Evolutionary conservation across 2,113 vertebrate genomes (phyloP).

Genomic region (Heteronetta atricapilla): DNA sequence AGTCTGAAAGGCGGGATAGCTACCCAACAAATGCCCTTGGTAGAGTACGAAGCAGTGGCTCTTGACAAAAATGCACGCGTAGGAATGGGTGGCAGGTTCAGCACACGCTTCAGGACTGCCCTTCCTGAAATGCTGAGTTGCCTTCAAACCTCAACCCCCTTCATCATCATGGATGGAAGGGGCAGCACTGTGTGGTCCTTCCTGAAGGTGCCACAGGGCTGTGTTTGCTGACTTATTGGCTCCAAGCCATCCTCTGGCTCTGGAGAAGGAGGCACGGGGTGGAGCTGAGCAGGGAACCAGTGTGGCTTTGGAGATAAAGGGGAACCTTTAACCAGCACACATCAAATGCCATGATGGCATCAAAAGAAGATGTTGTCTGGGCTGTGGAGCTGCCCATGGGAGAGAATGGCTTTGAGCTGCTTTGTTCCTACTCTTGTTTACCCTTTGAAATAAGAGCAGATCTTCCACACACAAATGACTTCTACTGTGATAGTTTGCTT

Average conservation of each 20-base stretch:
- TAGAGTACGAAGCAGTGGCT: neutral
- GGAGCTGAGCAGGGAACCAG: neutral
- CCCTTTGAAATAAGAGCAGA: conserved; percentile 33
- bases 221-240: neutral
- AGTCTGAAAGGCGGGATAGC: neutral
- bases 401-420: neutral
- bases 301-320: neutral
- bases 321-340: neutral
- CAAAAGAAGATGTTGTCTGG: conserved; percentile 8
- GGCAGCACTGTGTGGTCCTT: neutral
- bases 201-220: neutral
- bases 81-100: too few relatives aligned
- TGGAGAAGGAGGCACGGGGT: neutral
- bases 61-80: too few relatives aligned
- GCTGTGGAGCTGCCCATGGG: neutral
- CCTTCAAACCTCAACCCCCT: neutral
- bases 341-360: neutral
- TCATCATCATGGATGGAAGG: neutral
- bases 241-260: neutral
- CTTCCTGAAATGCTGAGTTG: neutral
- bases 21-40: fast-evolving
- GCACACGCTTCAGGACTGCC: neutral
- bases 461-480: neutral
- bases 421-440: conserved; percentile 42
- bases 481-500: neutral